Percentiles rank a stretch among this genome's conserved stretches.
Evolutionary conservation across 2,113 vertebrate genomes (phyloP).

Genomic region (Ploceus nigricollis): DNA sequence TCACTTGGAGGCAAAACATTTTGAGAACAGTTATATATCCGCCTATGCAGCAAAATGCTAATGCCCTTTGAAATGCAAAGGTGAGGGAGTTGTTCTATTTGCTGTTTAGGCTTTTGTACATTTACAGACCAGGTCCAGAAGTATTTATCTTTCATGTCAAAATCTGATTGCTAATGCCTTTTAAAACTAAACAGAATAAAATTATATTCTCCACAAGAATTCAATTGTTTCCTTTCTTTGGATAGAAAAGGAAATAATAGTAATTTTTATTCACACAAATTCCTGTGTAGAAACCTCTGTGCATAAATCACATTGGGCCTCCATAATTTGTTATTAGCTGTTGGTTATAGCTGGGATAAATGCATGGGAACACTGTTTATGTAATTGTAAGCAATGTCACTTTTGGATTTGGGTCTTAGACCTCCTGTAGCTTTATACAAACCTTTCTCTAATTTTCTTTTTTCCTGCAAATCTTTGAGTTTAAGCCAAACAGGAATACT

Average conservation of each 20-base stretch:
- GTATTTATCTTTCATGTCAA: constrained; percentile 68
- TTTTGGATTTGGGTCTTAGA: constrained; percentile 54
- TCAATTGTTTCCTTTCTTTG: constrained; percentile 56
- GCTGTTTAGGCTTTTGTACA: constrained; percentile 43
- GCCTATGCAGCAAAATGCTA: constrained; percentile 49
- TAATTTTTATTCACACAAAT: constrained; percentile 62
- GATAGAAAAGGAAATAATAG: constrained; percentile 51
- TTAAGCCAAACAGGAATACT: constrained; percentile 36
- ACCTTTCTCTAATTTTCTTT: constrained; percentile 30
- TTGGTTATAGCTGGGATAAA: constrained; percentile 67
- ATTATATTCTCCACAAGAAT: constrained; percentile 65
- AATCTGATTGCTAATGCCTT: constrained; percentile 68
- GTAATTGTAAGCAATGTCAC: constrained; percentile 59
- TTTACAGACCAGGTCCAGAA: constrained; percentile 34
- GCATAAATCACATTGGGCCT: constrained; percentile 44
- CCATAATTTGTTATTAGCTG: constrained; percentile 68
- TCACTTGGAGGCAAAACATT: constrained; percentile 27
- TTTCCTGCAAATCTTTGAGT: constrained; percentile 20
- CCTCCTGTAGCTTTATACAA: constrained; percentile 55
- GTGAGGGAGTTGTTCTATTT: not conserved
- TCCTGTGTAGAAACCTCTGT: constrained; percentile 53
- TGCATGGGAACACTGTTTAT: constrained; percentile 61
- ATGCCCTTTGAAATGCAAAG: constrained; percentile 56
- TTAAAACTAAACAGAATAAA: constrained; percentile 70
- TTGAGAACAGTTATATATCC: not conserved